Evolutionary conservation across 1,140 invertebrate species (phyloP).

Genomic region (Zaprionus inermis): DNA sequence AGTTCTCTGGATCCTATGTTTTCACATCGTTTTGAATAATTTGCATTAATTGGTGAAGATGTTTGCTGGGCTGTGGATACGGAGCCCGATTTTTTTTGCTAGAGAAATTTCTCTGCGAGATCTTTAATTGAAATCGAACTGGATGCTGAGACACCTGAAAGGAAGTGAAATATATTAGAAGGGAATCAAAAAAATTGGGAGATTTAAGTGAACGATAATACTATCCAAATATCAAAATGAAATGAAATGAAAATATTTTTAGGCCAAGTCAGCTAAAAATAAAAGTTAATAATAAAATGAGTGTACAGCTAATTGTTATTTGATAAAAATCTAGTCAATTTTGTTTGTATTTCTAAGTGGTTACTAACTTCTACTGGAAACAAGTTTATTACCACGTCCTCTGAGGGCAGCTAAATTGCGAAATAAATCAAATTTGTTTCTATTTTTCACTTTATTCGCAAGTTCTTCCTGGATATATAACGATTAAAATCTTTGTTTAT

Average conservation of each 20-base stretch:
- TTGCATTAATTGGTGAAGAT: slow-evolving; percentile 42
- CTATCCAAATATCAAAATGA: no score
- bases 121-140: slow-evolving; percentile 91
- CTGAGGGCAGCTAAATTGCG: slow-evolving; percentile 2
- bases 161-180: slow-evolving; percentile 19
- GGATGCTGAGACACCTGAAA: slow-evolving; percentile 87
- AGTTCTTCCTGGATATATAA: neutral
- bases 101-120: slow-evolving; percentile 91
- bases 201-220: neutral
- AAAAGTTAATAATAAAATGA: neutral
- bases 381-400: neutral
- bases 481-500: neutral
- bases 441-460: neutral
- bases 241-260: neutral
- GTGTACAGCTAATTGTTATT: neutral
- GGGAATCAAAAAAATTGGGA: neutral
- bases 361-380: neutral
- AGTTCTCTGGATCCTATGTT: slow-evolving; percentile 44
- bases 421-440: neutral
- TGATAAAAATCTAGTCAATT: neutral
- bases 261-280: neutral
- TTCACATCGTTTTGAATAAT: slow-evolving; percentile 43
- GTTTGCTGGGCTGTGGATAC: slow-evolving; percentile 48
- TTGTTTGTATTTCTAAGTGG: neutral
- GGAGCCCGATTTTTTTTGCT: slow-evolving; percentile 87